These are phyloP conservation scores for Molothrus ater DNA, from an alignment of 2,797 vertebrate genomes.

Conservation along the genomic window DNA sequence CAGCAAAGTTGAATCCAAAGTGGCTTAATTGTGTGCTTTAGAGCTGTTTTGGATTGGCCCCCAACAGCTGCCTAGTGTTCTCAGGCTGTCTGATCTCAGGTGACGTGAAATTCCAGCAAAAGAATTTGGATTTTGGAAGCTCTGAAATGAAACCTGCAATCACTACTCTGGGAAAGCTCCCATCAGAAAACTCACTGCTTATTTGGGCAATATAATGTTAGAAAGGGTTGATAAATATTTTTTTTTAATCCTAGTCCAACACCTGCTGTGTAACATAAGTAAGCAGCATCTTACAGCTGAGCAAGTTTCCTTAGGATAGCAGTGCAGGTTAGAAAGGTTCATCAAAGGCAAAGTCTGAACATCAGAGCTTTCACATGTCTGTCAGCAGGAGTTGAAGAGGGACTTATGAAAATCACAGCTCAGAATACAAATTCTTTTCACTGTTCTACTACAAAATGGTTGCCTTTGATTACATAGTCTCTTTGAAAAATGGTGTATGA, in stretches of 20 bases:
- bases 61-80: background rate
- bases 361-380: background rate
- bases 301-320: background rate
- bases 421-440: background rate
- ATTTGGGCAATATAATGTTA: background rate
- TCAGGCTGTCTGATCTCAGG: background rate
- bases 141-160: background rate
- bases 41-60: background rate
- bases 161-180: background rate
- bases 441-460: background rate
- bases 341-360: background rate
- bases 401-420: background rate
- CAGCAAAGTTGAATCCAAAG: background rate
- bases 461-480: slow-evolving; percentile 13
- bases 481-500: slow-evolving; percentile 37
- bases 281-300: background rate
- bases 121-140: background rate
- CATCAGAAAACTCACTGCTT: background rate
- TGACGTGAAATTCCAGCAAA: background rate
- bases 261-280: background rate
- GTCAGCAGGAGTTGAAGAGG: background rate
- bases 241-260: background rate
- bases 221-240: background rate
- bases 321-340: background rate
- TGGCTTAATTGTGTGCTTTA: background rate